These are phyloP conservation scores for Aethes cnicana DNA, from an alignment of 2,888 invertebrate genomes.

Conservation along the genomic window DNA sequence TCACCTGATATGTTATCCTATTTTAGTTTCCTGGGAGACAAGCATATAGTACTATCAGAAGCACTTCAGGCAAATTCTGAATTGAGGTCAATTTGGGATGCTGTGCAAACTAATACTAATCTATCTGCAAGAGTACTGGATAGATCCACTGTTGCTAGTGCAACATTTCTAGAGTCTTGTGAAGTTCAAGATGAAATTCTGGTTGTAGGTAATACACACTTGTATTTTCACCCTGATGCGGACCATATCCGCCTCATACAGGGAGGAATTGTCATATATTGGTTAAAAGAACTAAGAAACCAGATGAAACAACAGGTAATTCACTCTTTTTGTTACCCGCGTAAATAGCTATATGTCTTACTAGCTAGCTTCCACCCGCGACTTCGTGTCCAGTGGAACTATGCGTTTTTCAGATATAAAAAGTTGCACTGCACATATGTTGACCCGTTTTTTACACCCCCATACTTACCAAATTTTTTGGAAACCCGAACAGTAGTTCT, in stretches of 20 bases:
- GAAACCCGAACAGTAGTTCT: too few species aligned
- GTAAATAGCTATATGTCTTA: too few species aligned
- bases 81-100: slow-evolving; percentile 83
- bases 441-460: too few species aligned
- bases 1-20: too few species aligned
- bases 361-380: too few species aligned
- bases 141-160: slow-evolving; percentile 87
- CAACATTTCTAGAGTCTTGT: slow-evolving; percentile 80
- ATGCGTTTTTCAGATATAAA: too few species aligned
- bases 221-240: slow-evolving; percentile 96
- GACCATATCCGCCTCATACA: slow-evolving; percentile 95
- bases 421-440: too few species aligned
- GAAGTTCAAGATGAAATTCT: slow-evolving; percentile 82
- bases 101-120: slow-evolving; percentile 81
- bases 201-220: slow-evolving; percentile 92
- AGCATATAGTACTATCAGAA: slow-evolving; percentile 83
- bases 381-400: too few species aligned
- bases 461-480: too few species aligned
- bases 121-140: slow-evolving; percentile 82
- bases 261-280: slow-evolving; percentile 87
- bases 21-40: slow-evolving; percentile 75
- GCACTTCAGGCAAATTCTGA: slow-evolving; percentile 76
- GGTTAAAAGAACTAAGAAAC: slow-evolving; percentile 83
- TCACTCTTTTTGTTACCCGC: slow-evolving; percentile 30
- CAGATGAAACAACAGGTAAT: slow-evolving; percentile 58